Evolutionary conservation across 2,113 vertebrate genomes (phyloP), one percentile per base, ranked within the genome.

Genomic region (Echinops telfairi): DNA sequence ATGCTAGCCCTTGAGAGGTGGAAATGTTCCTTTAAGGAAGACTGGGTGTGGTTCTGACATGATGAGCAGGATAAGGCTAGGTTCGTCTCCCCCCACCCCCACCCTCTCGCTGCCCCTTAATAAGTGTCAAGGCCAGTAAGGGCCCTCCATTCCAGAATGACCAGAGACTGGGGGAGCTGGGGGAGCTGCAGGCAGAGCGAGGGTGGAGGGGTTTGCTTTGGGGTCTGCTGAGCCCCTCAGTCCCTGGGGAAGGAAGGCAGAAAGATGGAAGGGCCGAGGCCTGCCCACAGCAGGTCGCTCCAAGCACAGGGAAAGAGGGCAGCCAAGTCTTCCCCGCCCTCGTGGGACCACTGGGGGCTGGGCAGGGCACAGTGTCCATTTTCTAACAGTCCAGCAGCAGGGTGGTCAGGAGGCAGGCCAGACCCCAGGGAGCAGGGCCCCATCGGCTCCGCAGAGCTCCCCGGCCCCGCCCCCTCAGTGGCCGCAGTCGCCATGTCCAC

Each of bases 1-100:
- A 82, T 86, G n/a, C 92, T 95, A 97, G 96, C 96, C 97, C 97
- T 97, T 96, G 92, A 96, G 92, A 94, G 88, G 90, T 58, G 84
- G 95, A 94, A 95, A 97, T 95, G 92, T 95, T 96, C 83, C 94
- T 94, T 96, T 86, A 36, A 88, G 92, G 91, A 86, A 93, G 73
- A 90, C 4, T n/a, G 15, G 83, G 90, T 88, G 81, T 83, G 70
- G 83, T 68, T 31, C 89, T 58, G 75, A 81, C 27, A 76, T 53
- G 80, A 60, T 66, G 78, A 78, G 47, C 27, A 62, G 78, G 89
- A 53, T 93, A 60, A 89, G 77, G 83, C 73, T 90, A 17, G 83
- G 75, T 87, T 86, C 25, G 87, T 40, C 90, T 91, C 73, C 84
- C 82, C 73, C 75, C 92, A n/a, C 10, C 81, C 43, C 53, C 14